phyloP scores from a whole-genome alignment of 53 echinoderm and acorn worm species.

The Echinometra lucunter region DNA sequence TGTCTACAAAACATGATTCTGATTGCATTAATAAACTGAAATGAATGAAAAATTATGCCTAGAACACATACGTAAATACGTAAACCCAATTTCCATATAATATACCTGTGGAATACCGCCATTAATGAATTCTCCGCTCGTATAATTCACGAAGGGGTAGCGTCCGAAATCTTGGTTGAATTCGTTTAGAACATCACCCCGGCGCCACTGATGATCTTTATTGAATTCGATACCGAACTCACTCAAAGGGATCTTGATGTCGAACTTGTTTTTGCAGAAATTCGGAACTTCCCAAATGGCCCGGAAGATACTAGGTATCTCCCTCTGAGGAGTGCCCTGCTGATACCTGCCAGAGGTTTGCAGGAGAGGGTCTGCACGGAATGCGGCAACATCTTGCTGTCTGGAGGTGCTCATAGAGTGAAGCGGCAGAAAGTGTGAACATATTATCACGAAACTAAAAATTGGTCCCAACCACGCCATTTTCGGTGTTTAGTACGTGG shows the following conservation, averaged over 20 bases:
- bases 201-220: not conserved
- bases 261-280: not conserved
- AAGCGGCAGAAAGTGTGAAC: not conserved
- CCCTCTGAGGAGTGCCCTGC: not conserved
- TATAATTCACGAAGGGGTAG: not conserved
- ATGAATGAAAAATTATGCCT: too few species aligned
- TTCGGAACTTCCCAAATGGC: constrained; percentile 18
- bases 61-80: too few species aligned
- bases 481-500: not conserved
- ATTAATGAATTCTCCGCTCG: not conserved
- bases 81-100: too few species aligned
- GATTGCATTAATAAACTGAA: too few species aligned
- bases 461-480: not conserved
- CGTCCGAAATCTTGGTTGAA: not conserved
- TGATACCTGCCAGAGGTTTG: not conserved
- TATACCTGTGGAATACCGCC: constrained; percentile 50
- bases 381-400: not conserved
- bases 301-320: not conserved
- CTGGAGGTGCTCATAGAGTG: not conserved
- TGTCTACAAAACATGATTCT: too few species aligned
- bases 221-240: constrained; percentile 46
- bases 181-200: not conserved
- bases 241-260: not conserved
- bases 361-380: not conserved
- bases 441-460: not conserved